These are phyloP conservation scores for Phyllotis vaccarum DNA, from an alignment of 2,797 vertebrate species.

Conservation along the genomic window DNA sequence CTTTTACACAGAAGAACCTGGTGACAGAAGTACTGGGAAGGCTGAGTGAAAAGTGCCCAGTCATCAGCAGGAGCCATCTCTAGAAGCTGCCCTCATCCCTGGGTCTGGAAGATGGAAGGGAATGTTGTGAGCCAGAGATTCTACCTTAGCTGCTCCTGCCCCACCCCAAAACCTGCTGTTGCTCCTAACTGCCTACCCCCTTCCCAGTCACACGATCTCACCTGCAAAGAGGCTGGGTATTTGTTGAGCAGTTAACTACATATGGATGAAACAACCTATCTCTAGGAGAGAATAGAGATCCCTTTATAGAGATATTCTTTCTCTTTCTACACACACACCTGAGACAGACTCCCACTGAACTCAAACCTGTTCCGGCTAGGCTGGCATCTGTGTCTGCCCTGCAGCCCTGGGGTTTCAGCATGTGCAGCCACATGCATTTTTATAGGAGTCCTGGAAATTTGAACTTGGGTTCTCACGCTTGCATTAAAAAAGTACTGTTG, in stretches of 20 bases:
- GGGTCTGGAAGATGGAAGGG: not conserved
- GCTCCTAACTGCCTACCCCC: not conserved
- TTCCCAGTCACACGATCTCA: not conserved
- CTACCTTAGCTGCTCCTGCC: not conserved
- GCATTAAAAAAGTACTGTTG: not conserved
- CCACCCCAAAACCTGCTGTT: not conserved
- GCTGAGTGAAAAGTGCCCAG: not conserved
- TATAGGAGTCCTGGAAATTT: not conserved
- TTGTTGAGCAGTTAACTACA: not conserved
- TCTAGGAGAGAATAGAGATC: not conserved
- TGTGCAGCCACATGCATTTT: not conserved
- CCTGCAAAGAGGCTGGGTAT: not conserved
- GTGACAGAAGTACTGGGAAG: not conserved
- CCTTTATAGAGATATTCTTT: not conserved
- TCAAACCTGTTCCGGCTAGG: not conserved
- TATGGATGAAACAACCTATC: fast-evolving
- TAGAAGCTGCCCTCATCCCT: not conserved
- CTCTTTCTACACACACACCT: not conserved
- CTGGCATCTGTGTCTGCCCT: not conserved
- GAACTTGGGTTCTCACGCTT: not conserved
- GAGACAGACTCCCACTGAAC: not conserved
- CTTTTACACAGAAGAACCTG: not conserved
- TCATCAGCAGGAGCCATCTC: not conserved
- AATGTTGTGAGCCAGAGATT: not conserved
- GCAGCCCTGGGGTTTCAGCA: not conserved